Evolutionary conservation across 2,888 invertebrate genomes (phyloP).

Genomic region (Ashinkailepas kermadecensis): DNA sequence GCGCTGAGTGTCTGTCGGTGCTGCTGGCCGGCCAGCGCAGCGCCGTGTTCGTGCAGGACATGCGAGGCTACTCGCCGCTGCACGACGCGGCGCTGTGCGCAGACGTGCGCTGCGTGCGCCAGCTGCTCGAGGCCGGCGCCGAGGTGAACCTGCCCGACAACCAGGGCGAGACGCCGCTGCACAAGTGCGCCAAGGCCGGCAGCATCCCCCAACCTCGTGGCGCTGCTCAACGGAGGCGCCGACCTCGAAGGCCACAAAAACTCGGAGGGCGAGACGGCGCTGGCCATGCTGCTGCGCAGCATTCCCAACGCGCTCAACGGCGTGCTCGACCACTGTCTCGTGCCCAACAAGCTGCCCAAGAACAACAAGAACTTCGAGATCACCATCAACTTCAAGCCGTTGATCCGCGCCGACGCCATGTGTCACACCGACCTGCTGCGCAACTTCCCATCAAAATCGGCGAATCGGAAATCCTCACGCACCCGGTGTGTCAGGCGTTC

Average conservation of each 20-base stretch:
- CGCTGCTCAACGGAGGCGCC: constrained; percentile 46
- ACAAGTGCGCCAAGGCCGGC: constrained; percentile 53
- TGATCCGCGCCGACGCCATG: constrained; percentile 31
- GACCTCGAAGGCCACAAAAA: constrained; percentile 47
- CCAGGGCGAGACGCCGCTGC: constrained; percentile 46
- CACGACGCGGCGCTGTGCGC: constrained; percentile 32
- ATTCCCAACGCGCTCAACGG: constrained; percentile 51
- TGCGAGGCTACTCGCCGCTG: constrained; percentile 33
- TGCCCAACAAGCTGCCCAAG: constrained; percentile 46
- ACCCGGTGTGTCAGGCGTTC: constrained; percentile 53
- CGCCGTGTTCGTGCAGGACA: constrained; percentile 30
- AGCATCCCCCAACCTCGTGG: constrained; percentile 52
- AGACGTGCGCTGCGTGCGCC: constrained; percentile 27
- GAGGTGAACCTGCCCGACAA: constrained; percentile 46
- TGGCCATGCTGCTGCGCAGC: constrained; percentile 51
- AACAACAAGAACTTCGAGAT: constrained; percentile 46
- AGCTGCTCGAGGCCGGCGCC: constrained; percentile 45
- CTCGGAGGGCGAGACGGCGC: constrained; percentile 43
- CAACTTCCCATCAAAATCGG: constrained; percentile 49
- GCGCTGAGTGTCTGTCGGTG: constrained; percentile 29
- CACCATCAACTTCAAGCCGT: constrained; percentile 45
- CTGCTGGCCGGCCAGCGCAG: constrained; percentile 28
- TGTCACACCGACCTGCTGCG: constrained; percentile 49
- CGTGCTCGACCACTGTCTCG: constrained; percentile 49
- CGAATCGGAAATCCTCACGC: constrained; percentile 48